Evolutionary conservation across 2,797 vertebrate species (phyloP).

Genomic region (Danio jaintianensis): DNA sequence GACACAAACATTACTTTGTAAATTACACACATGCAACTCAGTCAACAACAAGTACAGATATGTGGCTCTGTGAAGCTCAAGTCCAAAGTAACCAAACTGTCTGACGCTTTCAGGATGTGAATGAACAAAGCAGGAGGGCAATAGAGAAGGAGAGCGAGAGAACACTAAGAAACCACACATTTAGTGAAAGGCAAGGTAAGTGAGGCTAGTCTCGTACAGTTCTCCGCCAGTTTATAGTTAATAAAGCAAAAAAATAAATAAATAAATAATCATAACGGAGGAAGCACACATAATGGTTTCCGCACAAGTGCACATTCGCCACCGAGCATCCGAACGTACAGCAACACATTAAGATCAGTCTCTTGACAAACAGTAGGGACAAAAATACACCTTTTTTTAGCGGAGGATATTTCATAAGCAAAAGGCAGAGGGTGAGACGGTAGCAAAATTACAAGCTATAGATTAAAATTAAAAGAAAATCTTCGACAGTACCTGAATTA

Average conservation of each 20-base stretch:
- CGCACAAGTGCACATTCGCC: not conserved
- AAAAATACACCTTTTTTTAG: constrained; percentile 36
- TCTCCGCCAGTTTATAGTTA: constrained; percentile 14
- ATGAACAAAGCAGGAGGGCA: not conserved
- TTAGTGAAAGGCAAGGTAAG: constrained; percentile 27
- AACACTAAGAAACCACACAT: constrained; percentile 39
- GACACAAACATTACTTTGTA: constrained; percentile 54
- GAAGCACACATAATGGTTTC: constrained; percentile 13
- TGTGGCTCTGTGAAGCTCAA: constrained; percentile 45
- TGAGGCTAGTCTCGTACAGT: constrained; percentile 13
- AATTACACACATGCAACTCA: constrained; percentile 74
- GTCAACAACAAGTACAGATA: constrained; percentile 51
- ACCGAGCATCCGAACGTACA: constrained; percentile 18
- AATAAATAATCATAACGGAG: not conserved
- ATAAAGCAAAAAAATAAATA: constrained; percentile 15
- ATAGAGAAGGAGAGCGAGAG: not conserved
- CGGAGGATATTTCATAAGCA: constrained; percentile 14
- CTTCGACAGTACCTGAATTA: constrained; percentile 46
- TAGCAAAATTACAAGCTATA: constrained; percentile 32
- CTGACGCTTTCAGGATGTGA: not conserved
- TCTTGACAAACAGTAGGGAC: constrained; percentile 21
- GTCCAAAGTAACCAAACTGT: constrained; percentile 26
- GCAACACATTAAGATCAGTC: constrained; percentile 29
- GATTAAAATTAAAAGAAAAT: constrained; percentile 15
- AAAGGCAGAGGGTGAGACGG: constrained; percentile 34